Evolutionary conservation across 2,888 invertebrate species (phyloP), one percentile per base, ranked within the genome.

Genomic region (Mesoligia furuncula): DNA sequence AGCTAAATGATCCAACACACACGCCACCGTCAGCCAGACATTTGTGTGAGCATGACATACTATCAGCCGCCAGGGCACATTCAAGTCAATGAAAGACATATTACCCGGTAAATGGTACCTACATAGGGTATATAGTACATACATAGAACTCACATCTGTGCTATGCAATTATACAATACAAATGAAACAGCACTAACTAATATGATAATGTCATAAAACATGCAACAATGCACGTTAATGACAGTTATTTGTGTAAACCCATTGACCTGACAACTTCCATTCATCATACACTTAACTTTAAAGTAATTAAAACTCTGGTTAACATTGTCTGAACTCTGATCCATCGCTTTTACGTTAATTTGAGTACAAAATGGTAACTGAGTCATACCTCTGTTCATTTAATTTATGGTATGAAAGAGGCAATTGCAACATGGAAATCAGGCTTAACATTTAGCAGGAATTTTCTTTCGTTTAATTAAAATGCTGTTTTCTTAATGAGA

Each of bases 181-280:
- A n/a, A n/a, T n/a, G n/a, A n/a, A n/a, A n/a, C n/a, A 20, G 5
- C 9, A 61, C 51, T 36, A 45, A 54, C 48, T 68, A 70, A 66
- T 67, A 36, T 61, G 31, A 59, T 64, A 67, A 66, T 57, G 1
- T 11, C n/a, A 64, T n/a, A 36, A 65, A 81, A 20, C 82, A 82
- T 82, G 59, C 42, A 42, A 70, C 66, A 67, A 48, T 68, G 36
- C 77, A 36, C 17, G 11, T 11, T 72, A 83, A 83, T 67, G 24
- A 83, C 54, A 20, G 24, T 17, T 24, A 48, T 77, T 83, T 76
- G 54, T 83, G 31, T 31, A 70, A 13, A 42, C 15, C 45, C 17
- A 57, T 81, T 68, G 78, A 71, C 71, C 78, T 42, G 24, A 11
- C 36, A 13, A 78, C 36, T 48, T 83, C 27, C 9, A 36, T 27